A percentile compares a stretch with the other conserved stretches of the same genome.
Conservation (phyloP, 2,113 vertebrate genomes). For the Opisthocomus hoazin region DNA sequence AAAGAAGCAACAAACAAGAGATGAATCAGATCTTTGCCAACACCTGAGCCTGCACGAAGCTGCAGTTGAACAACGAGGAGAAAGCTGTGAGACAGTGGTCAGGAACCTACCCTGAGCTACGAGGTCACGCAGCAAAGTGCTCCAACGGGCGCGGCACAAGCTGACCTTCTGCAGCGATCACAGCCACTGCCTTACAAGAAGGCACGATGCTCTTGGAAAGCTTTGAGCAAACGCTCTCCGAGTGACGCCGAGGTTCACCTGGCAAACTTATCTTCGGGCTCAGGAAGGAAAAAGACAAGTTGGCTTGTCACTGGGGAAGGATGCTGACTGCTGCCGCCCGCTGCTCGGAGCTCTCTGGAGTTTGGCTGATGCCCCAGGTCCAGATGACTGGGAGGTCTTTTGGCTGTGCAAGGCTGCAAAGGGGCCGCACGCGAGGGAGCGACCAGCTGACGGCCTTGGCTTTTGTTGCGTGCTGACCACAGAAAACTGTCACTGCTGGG, state of each 20-base stretch:
- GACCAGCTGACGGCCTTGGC: background rate
- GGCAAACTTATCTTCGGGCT: background rate
- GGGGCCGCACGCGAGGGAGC: background rate
- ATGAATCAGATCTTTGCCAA: background rate
- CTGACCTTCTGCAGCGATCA: background rate
- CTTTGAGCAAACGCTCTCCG: background rate
- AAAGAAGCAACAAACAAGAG: background rate
- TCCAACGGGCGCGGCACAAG: background rate
- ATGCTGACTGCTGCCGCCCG: background rate
- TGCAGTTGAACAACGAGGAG: rapidly evolving
- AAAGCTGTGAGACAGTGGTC: background rate
- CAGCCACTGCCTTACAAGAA: background rate
- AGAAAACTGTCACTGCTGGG: background rate
- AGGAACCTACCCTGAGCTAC: background rate
- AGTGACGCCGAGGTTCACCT: background rate
- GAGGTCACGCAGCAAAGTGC: background rate
- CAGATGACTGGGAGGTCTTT: background rate
- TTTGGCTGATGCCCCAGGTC: background rate
- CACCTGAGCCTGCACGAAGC: background rate
- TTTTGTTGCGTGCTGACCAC: background rate
- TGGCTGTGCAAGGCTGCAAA: background rate
- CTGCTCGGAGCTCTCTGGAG: background rate
- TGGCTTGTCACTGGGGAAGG: background rate
- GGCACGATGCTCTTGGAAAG: background rate
- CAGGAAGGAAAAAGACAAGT: background rate